Evolutionary conservation across 2,113 vertebrate genomes (phyloP).

Genomic region (Pristiophorus japonicus): DNA sequence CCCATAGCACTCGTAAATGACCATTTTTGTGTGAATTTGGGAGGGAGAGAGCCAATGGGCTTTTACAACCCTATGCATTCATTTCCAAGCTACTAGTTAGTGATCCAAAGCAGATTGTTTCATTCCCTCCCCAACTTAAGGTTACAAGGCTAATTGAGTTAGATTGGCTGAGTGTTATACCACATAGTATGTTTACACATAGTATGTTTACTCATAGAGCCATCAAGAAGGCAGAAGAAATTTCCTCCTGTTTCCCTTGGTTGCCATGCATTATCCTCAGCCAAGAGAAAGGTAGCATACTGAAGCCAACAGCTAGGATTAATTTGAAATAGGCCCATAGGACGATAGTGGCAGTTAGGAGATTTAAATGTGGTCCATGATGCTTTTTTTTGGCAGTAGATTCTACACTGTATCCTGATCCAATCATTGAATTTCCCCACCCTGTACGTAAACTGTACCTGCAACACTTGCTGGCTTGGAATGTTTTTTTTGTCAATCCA

Average conservation of each 20-base stretch:
- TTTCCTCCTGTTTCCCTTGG: background rate
- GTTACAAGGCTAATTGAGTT: background rate
- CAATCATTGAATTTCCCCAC: background rate
- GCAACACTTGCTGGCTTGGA: background rate
- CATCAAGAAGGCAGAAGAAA: too few species aligned
- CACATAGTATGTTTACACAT: too few species aligned
- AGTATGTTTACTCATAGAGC: background rate
- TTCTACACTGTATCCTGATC: background rate
- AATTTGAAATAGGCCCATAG: background rate
- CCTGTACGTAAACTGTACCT: background rate
- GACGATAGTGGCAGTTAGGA: background rate
- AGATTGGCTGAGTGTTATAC: background rate
- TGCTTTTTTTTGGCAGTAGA: background rate
- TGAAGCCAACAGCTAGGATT: background rate
- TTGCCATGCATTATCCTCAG: background rate
- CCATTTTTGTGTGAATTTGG: background rate
- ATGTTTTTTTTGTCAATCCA: background rate
- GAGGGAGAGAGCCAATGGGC: background rate
- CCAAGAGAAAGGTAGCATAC: background rate
- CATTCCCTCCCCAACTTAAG: background rate
- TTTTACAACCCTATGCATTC: background rate
- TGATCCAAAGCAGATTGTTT: background rate
- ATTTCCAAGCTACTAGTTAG: background rate
- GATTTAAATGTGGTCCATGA: background rate
- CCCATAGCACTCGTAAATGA: background rate